Percentiles rank a stretch among this genome's conserved stretches.
These are phyloP conservation scores for Prochilodus magdalenae DNA, from an alignment of 2,113 vertebrate genomes.

Conservation along the genomic window DNA sequence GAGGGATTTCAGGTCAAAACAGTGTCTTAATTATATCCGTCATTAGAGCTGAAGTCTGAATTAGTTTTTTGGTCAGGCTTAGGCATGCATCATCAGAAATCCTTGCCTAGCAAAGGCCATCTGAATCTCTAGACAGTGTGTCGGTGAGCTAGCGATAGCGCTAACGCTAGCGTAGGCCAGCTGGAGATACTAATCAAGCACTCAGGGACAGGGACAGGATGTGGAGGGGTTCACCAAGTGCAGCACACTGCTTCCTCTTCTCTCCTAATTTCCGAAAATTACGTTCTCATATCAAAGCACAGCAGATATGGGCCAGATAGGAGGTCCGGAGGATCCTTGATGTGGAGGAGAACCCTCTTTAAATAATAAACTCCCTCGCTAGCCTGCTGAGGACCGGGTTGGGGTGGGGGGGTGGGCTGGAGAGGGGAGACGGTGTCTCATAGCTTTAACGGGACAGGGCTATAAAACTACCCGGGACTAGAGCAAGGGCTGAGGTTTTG, in stretches of 20 bases:
- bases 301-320: conserved; percentile 52
- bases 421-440: conserved; percentile 44
- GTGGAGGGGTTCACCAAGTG: conserved; percentile 57
- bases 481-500: conserved; percentile 35
- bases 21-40: conserved; percentile 19
- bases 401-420: background rate
- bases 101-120: background rate
- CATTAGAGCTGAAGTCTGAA: conserved; percentile 7
- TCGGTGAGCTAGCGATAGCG: conserved; percentile 2
- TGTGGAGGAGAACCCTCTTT: conserved; percentile 60
- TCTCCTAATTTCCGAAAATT: conserved; percentile 56
- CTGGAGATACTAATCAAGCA: conserved; percentile 60
- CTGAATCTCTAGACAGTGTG: background rate
- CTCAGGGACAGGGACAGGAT: conserved; percentile 53
- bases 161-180: conserved; percentile 40
- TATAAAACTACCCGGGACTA: conserved; percentile 50
- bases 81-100: background rate
- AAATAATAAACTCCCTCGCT: conserved; percentile 60
- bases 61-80: conserved; percentile 18
- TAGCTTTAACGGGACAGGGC: conserved; percentile 43
- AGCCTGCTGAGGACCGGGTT: conserved; percentile 31
- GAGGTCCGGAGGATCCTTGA: conserved; percentile 45
- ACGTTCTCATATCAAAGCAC: conserved; percentile 56
- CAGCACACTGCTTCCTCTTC: conserved; percentile 51
- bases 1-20: conserved; percentile 18